Base-by-base conservation (phyloP, 2,888 invertebrate species). In the Oxytorus armatus region DNA sequence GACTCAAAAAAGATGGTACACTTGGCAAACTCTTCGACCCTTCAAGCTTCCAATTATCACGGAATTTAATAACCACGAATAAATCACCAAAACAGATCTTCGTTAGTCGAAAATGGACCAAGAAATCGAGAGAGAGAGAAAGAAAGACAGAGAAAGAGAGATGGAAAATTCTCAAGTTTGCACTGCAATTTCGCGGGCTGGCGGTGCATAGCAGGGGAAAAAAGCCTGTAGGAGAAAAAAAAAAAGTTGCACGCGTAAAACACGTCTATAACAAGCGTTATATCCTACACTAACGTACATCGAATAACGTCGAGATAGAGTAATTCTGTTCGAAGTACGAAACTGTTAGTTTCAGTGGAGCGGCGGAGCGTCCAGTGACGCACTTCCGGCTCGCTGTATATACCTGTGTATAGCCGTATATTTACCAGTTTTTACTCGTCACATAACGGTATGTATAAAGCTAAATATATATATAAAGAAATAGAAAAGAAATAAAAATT, bases 281-380 rank as follows among this genome's bases (percentile, higher is more conserved):
- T 23, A 16, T 68, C 14, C 11, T 42, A 42, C 55, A 5, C 68
- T 42, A 61, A 51, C 61, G 44, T 21, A 47, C 36, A 36, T 33
- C 14, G 44, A 21, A 44, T 23, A 14, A 42, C 53, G 23, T 42
- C 39, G 53, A 16, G 25, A 25, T 23, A 53, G n/a, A 16, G 18
- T 42, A 25, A 68, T 39, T 68, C 39, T 25, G 14, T 11, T 39
- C 51, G 18, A 14, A 59, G 55, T 59, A 59, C 70, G 59, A 70
- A 70, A 70, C 57, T n/a, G 47, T 70, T 23, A 39, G 33, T 59
- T 59, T 49, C 21, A 36, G 36, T 49, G 10, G 33, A 33, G 14
- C 47, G 47, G 36, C 36, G 10, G 33, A 33, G 14, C 47, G 47
- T 70, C 59, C 18, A 36, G n/a, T 70, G 59, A 70, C 59, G 70